Base-by-base conservation (phyloP, 2,888 invertebrate species). In the Phrixothrix hirtus region DNA sequence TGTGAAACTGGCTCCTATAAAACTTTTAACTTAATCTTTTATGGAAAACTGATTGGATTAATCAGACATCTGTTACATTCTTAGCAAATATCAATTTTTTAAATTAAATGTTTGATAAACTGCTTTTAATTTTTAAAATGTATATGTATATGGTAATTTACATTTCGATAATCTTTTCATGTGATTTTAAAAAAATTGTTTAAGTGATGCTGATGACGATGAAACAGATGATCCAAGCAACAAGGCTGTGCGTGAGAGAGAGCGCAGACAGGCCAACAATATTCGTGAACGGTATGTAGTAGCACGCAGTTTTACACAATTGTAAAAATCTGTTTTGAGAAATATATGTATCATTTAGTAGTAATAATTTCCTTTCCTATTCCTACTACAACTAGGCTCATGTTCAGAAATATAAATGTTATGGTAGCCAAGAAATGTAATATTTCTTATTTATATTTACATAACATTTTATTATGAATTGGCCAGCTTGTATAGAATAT, bases 201-300 rank as follows among this genome's bases (percentile, higher is more conserved):
- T 89, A 75, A 50, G 90, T 70, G 90, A 89, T 54, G 90, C 91
- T 72, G 89, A 91, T 70, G 90, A 91, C 75, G 85, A 85, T 67
- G 90, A 88, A 74, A 87, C 86, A 76, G 84, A 85, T 72, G 87
- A 89, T 75, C 92, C 93, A 39, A 87, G 87, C 80, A 87, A 88
- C 72, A 95, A 95, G 84, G 91, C 91, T 70, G 90, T 93, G 79
- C 85, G 94, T 76, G 95, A 97, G 82, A 87, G 89, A 80, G 92
- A 96, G 81, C 84, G 96, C 69, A 84, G 96, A 64, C 94, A 95
- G 79, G 95, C 96, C 73, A 97, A 97, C 85, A 97, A 97, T 83
- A 95, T 95, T 65, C 82, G 97, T 70, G 95, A 95, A 85, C 89
- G 94, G 94, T 94, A 81, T 79, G 82, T 83, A 79, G 78, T 76